Evolutionary conservation across 2,113 vertebrate genomes (phyloP), one percentile per base, ranked within the genome.

Genomic region (Butorides virescens): DNA sequence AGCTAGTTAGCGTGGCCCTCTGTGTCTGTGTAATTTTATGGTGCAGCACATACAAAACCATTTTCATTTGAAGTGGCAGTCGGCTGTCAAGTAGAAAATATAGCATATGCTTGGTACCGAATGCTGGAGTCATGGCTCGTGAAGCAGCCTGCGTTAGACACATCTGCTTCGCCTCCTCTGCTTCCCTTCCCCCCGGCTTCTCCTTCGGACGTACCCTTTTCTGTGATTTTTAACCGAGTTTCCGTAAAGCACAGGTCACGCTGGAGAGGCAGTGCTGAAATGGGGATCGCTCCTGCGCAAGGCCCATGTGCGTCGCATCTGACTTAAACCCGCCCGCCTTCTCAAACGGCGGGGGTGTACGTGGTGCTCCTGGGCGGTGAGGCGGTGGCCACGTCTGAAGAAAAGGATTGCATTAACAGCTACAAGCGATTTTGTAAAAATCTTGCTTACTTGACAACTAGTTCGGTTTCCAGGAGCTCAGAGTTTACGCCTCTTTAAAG

Each of bases 1-100:
- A 93, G 88, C 80, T 88, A 93, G 84, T 91, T 94, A 96, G 95
- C 7, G 15, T 89, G 80, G 94, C 58, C 68, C 49, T 89, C 58
- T 85, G 71, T 77, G 92, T 80, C 90, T 91, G 68, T 65, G 86
- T 94, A 93, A 93, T 91, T 96, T 94, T 93, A 88, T 88, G 58
- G 88, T 84, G 93, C 68, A 36, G 46, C 59, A 89, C 90, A 79
- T 73, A 76, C 37, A 81, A 89, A 94, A 67, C 87, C 77, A 76
- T 84, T 92, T 80, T 78, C 61, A 61, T 73, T 92, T 94, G 78
- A 81, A 93, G 46, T n/a, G 56, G 72, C 59, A 91, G 93, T 52
- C 36, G 15, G 78, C 91, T 97, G 93, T 96, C 86, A 85, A 92
- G 91, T 85, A 76, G 93, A 88, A 95, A 94, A 89, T 71, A 70